phyloP scores from a whole-genome alignment of 1,140 invertebrate species.

The Rhyzopertha dominica region DNA sequence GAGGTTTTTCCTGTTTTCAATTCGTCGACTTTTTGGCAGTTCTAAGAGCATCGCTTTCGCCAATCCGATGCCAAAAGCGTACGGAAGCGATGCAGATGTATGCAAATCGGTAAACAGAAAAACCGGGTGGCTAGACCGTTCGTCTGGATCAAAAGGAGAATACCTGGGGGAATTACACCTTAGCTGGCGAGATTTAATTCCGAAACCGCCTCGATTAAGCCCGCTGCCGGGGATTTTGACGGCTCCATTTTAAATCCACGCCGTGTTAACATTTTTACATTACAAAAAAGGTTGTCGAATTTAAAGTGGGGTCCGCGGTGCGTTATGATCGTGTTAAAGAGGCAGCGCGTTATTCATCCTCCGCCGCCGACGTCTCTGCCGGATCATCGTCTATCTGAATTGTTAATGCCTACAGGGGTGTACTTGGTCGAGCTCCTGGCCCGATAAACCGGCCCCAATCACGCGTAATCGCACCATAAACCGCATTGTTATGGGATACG shows the following conservation, averaged over 20 bases:
- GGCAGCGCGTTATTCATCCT: slow-evolving; percentile 24
- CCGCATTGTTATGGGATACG: slow-evolving; percentile 16
- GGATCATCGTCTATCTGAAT: slow-evolving; percentile 27
- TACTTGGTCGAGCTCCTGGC: slow-evolving; percentile 11
- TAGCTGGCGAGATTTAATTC: too few relatives aligned
- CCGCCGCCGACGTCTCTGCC: slow-evolving; percentile 3
- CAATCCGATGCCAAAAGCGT: too few relatives aligned
- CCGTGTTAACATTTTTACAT: slow-evolving; percentile 27
- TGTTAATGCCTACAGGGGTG: slow-evolving; percentile 24
- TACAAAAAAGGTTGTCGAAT: slow-evolving; percentile 25
- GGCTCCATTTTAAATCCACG: slow-evolving; percentile 6
- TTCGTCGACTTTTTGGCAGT: too few relatives aligned
- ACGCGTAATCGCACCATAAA: slow-evolving; percentile 15
- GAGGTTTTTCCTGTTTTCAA: too few relatives aligned
- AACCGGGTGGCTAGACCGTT: too few relatives aligned
- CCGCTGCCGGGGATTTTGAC: too few relatives aligned
- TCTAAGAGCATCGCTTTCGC: too few relatives aligned
- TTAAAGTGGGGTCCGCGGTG: slow-evolving; percentile 19
- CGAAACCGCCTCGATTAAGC: too few relatives aligned
- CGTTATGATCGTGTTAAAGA: slow-evolving; percentile 26
- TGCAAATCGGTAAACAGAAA: too few relatives aligned
- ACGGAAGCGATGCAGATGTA: too few relatives aligned
- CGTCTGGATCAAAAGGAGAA: too few relatives aligned
- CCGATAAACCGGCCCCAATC: slow-evolving; percentile 14
- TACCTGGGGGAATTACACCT: too few relatives aligned